Evolutionary conservation across 2,797 vertebrate genomes (phyloP), one percentile per base, ranked within the genome.

Genomic region (Chiroxiphia lanceolata): DNA sequence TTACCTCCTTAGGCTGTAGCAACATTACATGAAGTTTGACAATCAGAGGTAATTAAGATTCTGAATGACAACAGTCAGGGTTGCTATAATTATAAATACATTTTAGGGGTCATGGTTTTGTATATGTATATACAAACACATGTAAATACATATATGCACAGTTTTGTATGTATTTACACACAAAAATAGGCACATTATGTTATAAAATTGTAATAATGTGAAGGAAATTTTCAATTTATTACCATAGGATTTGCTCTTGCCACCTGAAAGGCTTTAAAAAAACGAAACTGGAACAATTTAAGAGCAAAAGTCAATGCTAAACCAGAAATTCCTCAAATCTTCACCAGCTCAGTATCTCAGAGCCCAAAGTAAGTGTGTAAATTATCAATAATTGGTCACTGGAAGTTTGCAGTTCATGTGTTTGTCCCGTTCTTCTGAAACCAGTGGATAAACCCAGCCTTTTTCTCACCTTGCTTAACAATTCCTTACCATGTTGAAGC

Each of bases 401-500:
- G n/a, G 25, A 57, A 71, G 7, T 54, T 72, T 53, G 3, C 4
- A 42, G 13, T 34, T 75, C 16, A 11, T 21, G 2, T 14, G 10
- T 40, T 16, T 79, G 10, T 68, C 25, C 7, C 5, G 2, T 51
- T 63, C 33, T 47, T 69, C 44, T 92, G 45, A 56, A 89, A 44
- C 33, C 48, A 7, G 45, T 13, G 56, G 16, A 13, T 22, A 51
- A 80, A 33, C 27, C 22, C 38, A 82, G 12, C 10, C 42, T 63
- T 47, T 83, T 57, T 27, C 54, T 67, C 29, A 29, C 29, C 36
- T 87, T 3, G 1, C 34, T 67, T 77, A 71, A 40, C 54, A 71
- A 36, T 71, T 64, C 54, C 98, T 97, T 95, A 99, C 99, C 99
- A 99, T 97, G 63, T 98, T 99, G 97, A 99, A 99, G 50, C 97